phyloP scores from a whole-genome alignment of 2,888 invertebrate genomes.

The Drosophila flavopinicola region DNA sequence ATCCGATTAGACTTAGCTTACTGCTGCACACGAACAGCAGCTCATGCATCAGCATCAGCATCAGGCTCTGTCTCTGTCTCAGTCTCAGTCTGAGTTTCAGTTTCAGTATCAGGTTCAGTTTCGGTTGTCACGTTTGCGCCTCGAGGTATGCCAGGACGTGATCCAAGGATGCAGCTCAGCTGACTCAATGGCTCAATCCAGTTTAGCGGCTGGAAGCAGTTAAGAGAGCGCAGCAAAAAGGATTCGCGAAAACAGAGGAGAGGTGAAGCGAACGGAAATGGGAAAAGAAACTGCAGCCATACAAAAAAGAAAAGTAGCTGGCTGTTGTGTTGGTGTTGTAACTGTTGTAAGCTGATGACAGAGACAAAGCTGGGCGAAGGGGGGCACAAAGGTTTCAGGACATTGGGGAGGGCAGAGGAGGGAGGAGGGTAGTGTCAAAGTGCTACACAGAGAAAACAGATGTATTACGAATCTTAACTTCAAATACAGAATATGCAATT shows the following conservation, averaged over 20 bases:
- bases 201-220: constrained; percentile 35
- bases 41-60: constrained; percentile 26
- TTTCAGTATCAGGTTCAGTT: no score
- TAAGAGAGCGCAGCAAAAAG: constrained; percentile 27
- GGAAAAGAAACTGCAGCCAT: constrained; percentile 54
- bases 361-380: constrained; percentile 32
- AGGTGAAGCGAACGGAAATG: constrained; percentile 2
- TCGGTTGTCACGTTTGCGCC: constrained; percentile 25
- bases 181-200: constrained; percentile 50
- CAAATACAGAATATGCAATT: no score
- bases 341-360: constrained; percentile 66
- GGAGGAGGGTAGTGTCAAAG: no score
- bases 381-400: neutral
- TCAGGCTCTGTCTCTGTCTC: no score
- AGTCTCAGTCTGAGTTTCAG: no score
- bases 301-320: constrained; percentile 40
- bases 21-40: constrained; percentile 37
- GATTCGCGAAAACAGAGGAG: neutral
- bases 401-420: neutral
- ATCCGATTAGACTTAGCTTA: constrained; percentile 30
- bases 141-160: constrained; percentile 34
- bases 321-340: constrained; percentile 42
- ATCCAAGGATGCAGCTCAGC: constrained; percentile 28
- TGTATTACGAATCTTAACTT: no score
- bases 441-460: no score